phyloP scores from a whole-genome alignment of 1,140 invertebrate genomes.

The Diachasma alloeum region DNA sequence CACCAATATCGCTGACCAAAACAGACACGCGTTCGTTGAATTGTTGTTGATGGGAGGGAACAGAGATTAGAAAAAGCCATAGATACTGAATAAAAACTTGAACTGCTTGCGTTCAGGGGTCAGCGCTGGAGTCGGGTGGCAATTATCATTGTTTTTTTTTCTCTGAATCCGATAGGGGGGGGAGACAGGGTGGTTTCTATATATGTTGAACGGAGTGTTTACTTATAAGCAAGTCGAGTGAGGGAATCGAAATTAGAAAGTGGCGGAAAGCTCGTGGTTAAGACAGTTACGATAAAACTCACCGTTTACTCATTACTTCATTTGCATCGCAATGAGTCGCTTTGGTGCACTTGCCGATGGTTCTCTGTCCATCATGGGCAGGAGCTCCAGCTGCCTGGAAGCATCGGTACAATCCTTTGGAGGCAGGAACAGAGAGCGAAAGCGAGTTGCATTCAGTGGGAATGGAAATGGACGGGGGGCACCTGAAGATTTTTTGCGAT shows the following conservation, averaged over 20 bases:
- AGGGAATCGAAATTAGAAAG: background rate
- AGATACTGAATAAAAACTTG: background rate
- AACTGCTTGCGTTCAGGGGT: background rate
- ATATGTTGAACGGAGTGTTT: background rate
- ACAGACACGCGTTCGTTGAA: background rate
- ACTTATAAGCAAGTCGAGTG: background rate
- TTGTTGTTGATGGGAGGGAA: background rate
- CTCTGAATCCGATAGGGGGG: background rate
- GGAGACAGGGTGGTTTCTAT: background rate
- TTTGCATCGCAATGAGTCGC: slow-evolving; percentile 29
- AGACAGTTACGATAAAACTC: background rate
- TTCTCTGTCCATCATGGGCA: slow-evolving; percentile 33
- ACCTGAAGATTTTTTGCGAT: slow-evolving; percentile 9
- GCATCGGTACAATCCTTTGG: background rate
- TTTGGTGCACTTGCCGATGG: slow-evolving; percentile 35
- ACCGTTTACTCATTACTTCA: background rate
- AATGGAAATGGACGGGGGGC: background rate
- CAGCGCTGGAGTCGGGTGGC: background rate
- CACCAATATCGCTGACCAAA: background rate
- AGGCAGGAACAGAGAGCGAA: background rate
- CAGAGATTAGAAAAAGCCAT: background rate
- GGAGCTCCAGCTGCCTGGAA: background rate
- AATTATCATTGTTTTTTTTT: background rate
- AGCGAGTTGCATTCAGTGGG: background rate
- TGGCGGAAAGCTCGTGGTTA: background rate